phyloP scores from a whole-genome alignment of 1,140 invertebrate genomes.

The Bombus fervidus region DNA sequence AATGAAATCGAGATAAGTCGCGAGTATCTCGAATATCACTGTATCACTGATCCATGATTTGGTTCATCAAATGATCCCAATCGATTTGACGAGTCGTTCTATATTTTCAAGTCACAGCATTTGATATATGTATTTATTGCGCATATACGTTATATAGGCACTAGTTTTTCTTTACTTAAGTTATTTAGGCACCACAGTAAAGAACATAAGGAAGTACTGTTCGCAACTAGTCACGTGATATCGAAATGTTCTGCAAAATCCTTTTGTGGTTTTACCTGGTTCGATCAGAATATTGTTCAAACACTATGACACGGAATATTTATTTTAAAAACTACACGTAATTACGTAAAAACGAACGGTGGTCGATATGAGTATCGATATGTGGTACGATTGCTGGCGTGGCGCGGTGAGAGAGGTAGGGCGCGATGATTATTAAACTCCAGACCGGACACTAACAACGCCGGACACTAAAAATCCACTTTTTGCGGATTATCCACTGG shows the following conservation, averaged over 20 bases:
- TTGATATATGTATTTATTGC: conserved; percentile 60
- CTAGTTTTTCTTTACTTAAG: conserved; percentile 74
- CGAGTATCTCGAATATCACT: neutral
- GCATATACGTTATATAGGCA: conserved; percentile 73
- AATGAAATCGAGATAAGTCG: neutral
- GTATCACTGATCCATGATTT: neutral
- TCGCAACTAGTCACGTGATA: neutral
- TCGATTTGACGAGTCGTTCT: neutral
- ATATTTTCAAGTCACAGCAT: neutral
- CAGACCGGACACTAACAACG: neutral
- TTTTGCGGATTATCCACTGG: neutral
- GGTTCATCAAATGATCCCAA: neutral
- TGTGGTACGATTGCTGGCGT: conserved; percentile 50
- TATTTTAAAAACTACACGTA: conserved; percentile 5
- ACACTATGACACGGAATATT: conserved; percentile 4
- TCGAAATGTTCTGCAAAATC: neutral
- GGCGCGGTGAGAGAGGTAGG: neutral
- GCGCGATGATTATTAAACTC: conserved; percentile 20
- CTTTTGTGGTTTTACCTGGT: neutral
- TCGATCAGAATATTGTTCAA: neutral
- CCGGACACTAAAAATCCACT: conserved; percentile 8
- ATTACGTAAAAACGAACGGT: conserved; percentile 34
- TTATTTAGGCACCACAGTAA: conserved; percentile 74
- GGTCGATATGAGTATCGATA: conserved; percentile 73
- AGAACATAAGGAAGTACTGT: conserved; percentile 10